phyloP scores from a whole-genome alignment of 2,888 invertebrate species.

The Capitulum mitella region DNA sequence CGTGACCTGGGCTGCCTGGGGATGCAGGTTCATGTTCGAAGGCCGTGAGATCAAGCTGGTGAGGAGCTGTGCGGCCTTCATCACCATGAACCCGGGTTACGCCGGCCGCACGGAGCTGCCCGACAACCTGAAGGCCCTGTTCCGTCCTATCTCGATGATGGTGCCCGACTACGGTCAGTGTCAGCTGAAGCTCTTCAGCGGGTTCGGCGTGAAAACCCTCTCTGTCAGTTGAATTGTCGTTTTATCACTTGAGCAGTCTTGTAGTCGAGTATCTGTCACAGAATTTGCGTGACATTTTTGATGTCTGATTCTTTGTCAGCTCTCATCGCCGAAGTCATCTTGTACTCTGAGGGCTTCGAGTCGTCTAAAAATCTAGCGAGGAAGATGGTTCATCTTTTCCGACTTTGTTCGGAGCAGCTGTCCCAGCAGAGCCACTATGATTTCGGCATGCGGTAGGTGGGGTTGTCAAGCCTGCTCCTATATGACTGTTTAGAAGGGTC shows the following conservation, averaged over 20 bases:
- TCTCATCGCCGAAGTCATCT: slow-evolving; percentile 79
- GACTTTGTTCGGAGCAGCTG: slow-evolving; percentile 79
- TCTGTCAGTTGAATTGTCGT: too few relatives aligned
- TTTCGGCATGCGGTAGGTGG: slow-evolving; percentile 70
- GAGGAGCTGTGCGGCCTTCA: slow-evolving; percentile 69
- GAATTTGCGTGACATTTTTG: too few relatives aligned
- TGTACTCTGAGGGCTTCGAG: slow-evolving; percentile 90
- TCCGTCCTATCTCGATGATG: slow-evolving; percentile 85
- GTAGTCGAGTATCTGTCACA: too few relatives aligned
- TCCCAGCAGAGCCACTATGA: slow-evolving; percentile 90
- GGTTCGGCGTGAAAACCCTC: too few relatives aligned
- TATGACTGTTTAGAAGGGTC: too few relatives aligned
- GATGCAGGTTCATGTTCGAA: slow-evolving; percentile 82
- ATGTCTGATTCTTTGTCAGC: too few relatives aligned
- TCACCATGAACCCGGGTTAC: slow-evolving; percentile 89
- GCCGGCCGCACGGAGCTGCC: slow-evolving; percentile 82
- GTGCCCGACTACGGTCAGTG: slow-evolving; percentile 65
- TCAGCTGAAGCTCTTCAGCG: too few relatives aligned
- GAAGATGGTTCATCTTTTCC: slow-evolving; percentile 91
- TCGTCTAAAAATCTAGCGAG: slow-evolving; percentile 76
- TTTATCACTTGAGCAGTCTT: too few relatives aligned
- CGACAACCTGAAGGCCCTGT: slow-evolving; percentile 77
- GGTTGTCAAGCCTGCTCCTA: too few relatives aligned
- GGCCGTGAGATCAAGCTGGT: slow-evolving; percentile 77
- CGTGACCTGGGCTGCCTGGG: too few relatives aligned